Evolutionary conservation across 2,113 vertebrate species (phyloP).

Genomic region (Ageneiosus marmoratus): DNA sequence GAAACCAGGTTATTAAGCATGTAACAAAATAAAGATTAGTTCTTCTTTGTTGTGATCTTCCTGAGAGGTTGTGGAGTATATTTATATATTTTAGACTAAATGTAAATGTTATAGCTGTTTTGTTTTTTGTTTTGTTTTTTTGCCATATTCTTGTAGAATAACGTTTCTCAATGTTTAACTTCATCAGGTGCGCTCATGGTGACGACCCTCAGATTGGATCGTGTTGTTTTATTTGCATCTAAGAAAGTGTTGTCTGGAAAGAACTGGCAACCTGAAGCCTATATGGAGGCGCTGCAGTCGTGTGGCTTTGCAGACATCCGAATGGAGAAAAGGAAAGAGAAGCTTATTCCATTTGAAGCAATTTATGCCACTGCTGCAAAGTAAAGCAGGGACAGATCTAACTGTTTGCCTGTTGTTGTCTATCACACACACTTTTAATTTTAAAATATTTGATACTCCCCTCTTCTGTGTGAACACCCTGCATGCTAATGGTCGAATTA

Average conservation of each 20-base stretch:
- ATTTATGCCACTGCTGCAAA: constrained; percentile 69
- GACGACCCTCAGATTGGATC: constrained; percentile 58
- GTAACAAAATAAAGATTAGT: neutral
- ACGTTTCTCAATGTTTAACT: neutral
- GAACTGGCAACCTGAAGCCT: constrained; percentile 68
- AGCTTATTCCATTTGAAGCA: constrained; percentile 59
- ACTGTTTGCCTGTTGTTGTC: neutral
- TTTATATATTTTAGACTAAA: neutral
- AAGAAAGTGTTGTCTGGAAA: constrained; percentile 52
- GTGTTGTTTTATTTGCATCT: constrained; percentile 29
- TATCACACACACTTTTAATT: neutral
- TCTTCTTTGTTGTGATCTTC: neutral
- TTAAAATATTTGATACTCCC: neutral
- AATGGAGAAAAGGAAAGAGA: constrained; percentile 62
- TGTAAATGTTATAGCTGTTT: neutral
- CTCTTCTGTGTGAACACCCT: neutral
- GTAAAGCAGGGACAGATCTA: constrained; percentile 30
- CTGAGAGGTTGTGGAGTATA: neutral
- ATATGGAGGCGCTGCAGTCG: constrained; percentile 67
- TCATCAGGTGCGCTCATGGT: constrained; percentile 67
- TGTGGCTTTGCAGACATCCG: constrained; percentile 67
- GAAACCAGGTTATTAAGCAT: constrained; percentile 67
- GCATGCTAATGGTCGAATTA: neutral
- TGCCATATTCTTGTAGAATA: neutral
- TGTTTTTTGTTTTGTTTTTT: neutral